Evolutionary conservation across 2,797 vertebrate genomes (phyloP), one percentile per base, ranked within the genome.

Genomic region (Muscicapa comitata): DNA sequence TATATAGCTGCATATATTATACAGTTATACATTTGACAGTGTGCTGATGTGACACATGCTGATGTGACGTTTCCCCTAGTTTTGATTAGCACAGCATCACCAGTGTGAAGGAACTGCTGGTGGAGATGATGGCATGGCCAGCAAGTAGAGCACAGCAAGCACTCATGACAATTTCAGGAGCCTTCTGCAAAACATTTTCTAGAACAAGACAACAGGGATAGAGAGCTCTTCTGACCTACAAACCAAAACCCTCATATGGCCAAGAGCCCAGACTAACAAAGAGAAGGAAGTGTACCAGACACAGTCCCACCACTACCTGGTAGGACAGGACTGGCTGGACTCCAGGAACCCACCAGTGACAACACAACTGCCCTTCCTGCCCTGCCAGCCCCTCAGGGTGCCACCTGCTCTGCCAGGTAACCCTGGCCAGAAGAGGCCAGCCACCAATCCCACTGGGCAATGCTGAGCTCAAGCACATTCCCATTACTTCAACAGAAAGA

Each of bases 361-460:
- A 33, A 50, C 9, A 11, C 16, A 17, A 19, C 7, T 40, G 33
- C 37, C 65, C 55, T 24, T 50, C 37, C 14, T 17, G 4, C 63
- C 47, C 54, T 18, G 65, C 58, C 23, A 40, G 43, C 6, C 17
- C 24, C 51, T 19, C 23, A 23, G 11, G 12, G 19, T n/a, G 71
- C 9, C 18, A 37, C 25, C 40, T 23, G 58, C 1, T 24, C 66
- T 53, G 31, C 47, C 40, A 25, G n/a, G 48, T 13, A 43, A 17
- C 15, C 23, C 31, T 23, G 35, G 25, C 37, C 61, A 83, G 23
- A 42, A 71, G 6, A n/a, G 11, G 11, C 31, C 25, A 28, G 43
- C 3, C 7, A 10, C 20, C 48, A 71, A 37, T 4, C n/a, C 75
- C 75, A 35, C 2, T 1, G 2, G 19, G 15, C 1, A 2, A 12